Evolutionary conservation across 2,888 invertebrate species (phyloP).

Genomic region (Diachrysia chrysitis): DNA sequence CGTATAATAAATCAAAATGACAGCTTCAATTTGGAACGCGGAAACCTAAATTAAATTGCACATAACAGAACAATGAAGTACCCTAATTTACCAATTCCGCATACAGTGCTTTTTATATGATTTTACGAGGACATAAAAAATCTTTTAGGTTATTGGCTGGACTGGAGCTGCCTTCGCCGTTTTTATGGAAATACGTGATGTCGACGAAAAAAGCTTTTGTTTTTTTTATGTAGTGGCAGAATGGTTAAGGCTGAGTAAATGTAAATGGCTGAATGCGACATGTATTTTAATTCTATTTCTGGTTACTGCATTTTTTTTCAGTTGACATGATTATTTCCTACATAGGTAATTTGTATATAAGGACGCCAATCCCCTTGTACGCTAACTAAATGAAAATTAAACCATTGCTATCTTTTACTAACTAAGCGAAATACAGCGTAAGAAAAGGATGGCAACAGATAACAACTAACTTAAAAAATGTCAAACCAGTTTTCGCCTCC

Average conservation of each 20-base stretch:
- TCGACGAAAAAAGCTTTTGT: slow-evolving; percentile 5
- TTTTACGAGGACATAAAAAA: slow-evolving; percentile 33
- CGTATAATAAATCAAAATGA: slow-evolving; percentile 25
- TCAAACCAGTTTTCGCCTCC: no score
- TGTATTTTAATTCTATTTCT: slow-evolving; percentile 51
- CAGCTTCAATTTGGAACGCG: slow-evolving; percentile 28
- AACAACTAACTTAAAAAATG: no score
- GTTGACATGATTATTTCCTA: background rate
- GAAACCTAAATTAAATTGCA: slow-evolving; percentile 24
- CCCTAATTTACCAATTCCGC: slow-evolving; percentile 34
- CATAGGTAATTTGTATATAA: no score
- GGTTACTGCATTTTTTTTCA: slow-evolving; percentile 24
- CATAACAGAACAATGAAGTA: slow-evolving; percentile 20
- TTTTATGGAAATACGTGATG: slow-evolving; percentile 32
- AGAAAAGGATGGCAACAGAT: no score
- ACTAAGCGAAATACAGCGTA: no score
- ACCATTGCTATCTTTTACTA: no score
- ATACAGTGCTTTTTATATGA: slow-evolving; percentile 24
- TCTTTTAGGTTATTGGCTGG: slow-evolving; percentile 25
- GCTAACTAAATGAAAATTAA: no score
- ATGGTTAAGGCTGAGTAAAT: slow-evolving; percentile 32
- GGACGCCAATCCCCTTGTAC: no score
- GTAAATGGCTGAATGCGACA: no score
- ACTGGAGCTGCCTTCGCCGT: slow-evolving; percentile 24
- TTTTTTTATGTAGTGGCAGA: slow-evolving; percentile 17